Percentiles rank a stretch among this genome's conserved stretches.
These are phyloP conservation scores for Conus ventricosus DNA, from an alignment of 1,140 invertebrate species.

Conservation along the genomic window DNA sequence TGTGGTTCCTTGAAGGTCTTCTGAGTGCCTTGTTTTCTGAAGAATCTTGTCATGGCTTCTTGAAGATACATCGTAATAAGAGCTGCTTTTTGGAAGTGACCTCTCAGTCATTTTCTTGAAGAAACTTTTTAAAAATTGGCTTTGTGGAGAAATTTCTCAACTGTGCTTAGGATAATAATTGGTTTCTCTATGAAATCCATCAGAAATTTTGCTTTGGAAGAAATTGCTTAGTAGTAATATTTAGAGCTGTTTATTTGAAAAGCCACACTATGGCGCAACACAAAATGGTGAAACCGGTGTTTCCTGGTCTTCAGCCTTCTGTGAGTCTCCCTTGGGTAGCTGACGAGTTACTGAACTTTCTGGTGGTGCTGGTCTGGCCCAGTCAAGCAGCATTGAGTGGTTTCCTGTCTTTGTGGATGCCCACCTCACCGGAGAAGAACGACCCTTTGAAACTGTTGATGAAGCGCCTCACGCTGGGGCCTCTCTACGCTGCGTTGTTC, in stretches of 20 bases:
- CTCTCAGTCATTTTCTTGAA: background rate
- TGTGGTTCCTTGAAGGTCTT: no score
- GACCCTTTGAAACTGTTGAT: conserved; percentile 23
- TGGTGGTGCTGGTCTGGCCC: conserved; percentile 29
- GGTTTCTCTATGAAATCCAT: no score
- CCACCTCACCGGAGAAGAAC: conserved; percentile 48
- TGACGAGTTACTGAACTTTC: background rate
- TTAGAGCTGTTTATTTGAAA: background rate
- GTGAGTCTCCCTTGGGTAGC: background rate
- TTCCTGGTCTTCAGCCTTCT: background rate
- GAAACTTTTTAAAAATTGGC: background rate
- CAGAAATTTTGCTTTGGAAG: no score
- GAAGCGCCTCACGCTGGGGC: conserved; percentile 36
- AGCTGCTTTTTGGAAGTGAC: no score
- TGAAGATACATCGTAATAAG: no score
- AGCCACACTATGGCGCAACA: background rate
- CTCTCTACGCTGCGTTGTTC: conserved; percentile 42
- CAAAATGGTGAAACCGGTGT: background rate
- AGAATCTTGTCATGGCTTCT: no score
- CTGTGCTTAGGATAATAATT: background rate
- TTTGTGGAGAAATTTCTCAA: background rate
- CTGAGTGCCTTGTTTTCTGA: no score
- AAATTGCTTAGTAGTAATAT: background rate
- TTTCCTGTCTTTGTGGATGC: conserved; percentile 38
- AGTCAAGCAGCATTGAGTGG: conserved; percentile 29